Base-by-base conservation (phyloP, 2,888 invertebrate genomes). In the Nephrotoma guestfalica region DNA sequence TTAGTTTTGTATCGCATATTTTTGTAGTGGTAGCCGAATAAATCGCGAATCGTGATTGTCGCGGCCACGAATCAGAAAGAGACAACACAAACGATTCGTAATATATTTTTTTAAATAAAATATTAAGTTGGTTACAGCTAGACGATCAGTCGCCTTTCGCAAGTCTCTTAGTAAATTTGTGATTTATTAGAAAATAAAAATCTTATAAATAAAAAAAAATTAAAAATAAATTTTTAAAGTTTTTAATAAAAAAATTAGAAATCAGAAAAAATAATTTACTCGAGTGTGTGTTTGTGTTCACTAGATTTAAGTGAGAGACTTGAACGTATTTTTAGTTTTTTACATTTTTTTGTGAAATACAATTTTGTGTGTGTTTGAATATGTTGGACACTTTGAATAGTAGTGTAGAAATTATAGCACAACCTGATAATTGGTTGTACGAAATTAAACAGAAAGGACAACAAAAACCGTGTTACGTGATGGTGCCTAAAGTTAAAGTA, bases 401-500 rank as follows among this genome's bases (percentile, higher is more conserved):
- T 84, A 41, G 84, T 84, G 84, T 41, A 84, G 43, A 85, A 43
- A 43, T 43, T 85, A 42, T 43, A 18, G 90, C 91, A 88, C 91
- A 92, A 89, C 91, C 91, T 83, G 91, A 92, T 92, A 93, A 93
- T 90, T 94, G 94, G 92, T 93, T 94, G 87, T 94, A 94, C 91
- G 94, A 94, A 91, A 93, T 94, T 90, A 93, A 93, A 91, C 94
- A 94, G 90, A 93, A 93, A 91, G 94, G 94, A 89, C 93, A 93
- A 89, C 93, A 92, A 89, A 93, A 94, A 88, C 93, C 94, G 90
- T 94, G 94, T 93, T 94, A 94, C 90, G 94, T 94, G 90, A 94
- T 94, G 93, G 94, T 94, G 90, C 94, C 94, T 89, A 93, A 94
- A 93, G 92, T 94, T 92, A 93, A 93, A 93, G 94, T 94, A 93